phyloP scores from a whole-genome alignment of 2,113 vertebrate species.

The Rhabdornis inornatus region DNA sequence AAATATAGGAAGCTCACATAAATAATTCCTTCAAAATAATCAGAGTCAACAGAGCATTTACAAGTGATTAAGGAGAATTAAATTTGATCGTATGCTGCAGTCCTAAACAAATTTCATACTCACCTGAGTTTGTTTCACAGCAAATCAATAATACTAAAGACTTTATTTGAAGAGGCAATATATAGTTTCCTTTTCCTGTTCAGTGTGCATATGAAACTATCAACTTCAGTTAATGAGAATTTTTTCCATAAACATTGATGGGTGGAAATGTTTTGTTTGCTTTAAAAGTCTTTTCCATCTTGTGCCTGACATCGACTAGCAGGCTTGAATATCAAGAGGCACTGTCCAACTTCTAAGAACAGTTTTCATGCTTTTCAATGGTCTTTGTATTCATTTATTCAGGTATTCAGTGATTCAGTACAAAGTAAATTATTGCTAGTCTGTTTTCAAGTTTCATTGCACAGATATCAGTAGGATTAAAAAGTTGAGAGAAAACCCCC shows the following conservation, averaged over 20 bases:
- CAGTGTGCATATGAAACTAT: slow-evolving; percentile 12
- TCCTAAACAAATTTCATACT: slow-evolving; percentile 61
- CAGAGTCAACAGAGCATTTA: slow-evolving; percentile 36
- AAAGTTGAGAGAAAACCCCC: background rate
- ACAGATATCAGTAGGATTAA: background rate
- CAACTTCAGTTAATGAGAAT: slow-evolving; percentile 3
- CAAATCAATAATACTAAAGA: slow-evolving; percentile 48
- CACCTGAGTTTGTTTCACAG: slow-evolving; percentile 46
- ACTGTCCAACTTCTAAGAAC: background rate
- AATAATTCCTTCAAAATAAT: slow-evolving; percentile 47
- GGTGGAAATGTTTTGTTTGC: background rate
- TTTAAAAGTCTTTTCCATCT: background rate
- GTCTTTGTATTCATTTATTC: background rate
- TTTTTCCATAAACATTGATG: background rate
- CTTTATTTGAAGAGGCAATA: slow-evolving; percentile 33
- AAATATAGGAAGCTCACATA: background rate
- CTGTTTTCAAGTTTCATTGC: background rate
- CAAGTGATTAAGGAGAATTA: slow-evolving; percentile 51
- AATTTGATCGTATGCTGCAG: slow-evolving; percentile 1
- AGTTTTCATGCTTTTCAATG: background rate
- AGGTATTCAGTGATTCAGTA: background rate
- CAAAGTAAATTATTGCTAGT: background rate
- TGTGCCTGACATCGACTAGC: background rate
- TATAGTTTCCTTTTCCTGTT: slow-evolving; percentile 11
- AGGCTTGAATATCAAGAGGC: background rate